Evolutionary conservation across 2,113 vertebrate species (phyloP).

Genomic region (Patagioenas fasciata): DNA sequence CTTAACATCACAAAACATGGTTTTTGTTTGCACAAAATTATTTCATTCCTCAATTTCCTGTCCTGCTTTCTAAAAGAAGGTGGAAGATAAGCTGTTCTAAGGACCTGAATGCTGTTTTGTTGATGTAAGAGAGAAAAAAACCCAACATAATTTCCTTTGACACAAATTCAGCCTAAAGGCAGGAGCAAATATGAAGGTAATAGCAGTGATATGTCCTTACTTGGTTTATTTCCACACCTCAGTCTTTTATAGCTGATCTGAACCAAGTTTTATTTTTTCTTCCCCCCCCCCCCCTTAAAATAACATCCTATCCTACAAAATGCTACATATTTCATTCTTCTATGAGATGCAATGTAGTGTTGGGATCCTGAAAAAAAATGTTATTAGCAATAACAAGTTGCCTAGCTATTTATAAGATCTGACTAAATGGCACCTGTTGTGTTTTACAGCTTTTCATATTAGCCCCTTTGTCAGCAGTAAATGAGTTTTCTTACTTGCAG

Average conservation of each 20-base stretch:
- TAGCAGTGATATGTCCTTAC: neutral
- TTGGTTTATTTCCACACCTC: neutral
- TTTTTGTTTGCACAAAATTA: neutral
- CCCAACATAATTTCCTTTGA: neutral
- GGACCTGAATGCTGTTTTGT: neutral
- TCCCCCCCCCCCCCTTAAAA: neutral
- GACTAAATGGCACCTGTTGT: neutral
- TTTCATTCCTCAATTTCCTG: constrained; percentile 8
- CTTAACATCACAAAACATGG: neutral
- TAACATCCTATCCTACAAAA: neutral
- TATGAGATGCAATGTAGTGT: neutral
- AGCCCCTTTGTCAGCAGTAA: constrained; percentile 14
- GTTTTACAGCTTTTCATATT: constrained; percentile 5
- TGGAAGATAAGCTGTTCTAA: neutral
- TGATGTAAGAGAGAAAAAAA: neutral
- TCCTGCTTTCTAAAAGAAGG: neutral
- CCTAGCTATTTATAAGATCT: neutral
- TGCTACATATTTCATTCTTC: neutral
- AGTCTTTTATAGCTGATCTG: neutral
- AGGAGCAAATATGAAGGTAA: neutral
- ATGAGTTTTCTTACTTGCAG: constrained; percentile 36
- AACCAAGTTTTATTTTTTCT: neutral
- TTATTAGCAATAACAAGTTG: neutral
- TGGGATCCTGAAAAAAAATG: neutral
- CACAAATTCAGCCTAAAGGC: neutral